Percentiles rank a stretch among this genome's conserved stretches.
phyloP scores from a whole-genome alignment of 1,140 invertebrate genomes.

The Theocolax elegans region DNA sequence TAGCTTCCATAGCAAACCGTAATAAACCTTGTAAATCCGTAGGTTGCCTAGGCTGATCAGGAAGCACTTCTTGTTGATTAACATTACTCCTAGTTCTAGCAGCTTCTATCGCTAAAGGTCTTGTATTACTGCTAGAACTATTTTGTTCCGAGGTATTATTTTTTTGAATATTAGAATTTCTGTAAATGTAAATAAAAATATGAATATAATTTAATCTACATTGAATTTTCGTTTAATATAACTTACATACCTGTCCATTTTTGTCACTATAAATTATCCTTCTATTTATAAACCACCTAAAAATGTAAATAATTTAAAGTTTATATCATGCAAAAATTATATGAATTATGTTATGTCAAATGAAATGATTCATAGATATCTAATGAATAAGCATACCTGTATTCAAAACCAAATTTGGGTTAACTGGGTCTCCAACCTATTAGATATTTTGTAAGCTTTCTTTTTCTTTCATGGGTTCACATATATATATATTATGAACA shows the following conservation, averaged over 20 bases:
- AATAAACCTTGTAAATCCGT: slow-evolving; percentile 71
- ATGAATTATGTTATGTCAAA: background rate
- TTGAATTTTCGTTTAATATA: no score
- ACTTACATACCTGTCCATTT: slow-evolving; percentile 56
- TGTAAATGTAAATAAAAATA: slow-evolving; percentile 35
- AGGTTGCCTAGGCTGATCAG: slow-evolving; percentile 63
- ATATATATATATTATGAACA: no score
- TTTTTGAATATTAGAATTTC: slow-evolving; percentile 44
- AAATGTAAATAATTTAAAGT: slow-evolving; percentile 2
- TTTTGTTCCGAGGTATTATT: slow-evolving; percentile 41
- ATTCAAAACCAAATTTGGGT: slow-evolving; percentile 35
- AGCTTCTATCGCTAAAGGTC: slow-evolving; percentile 59
- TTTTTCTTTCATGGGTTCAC: background rate
- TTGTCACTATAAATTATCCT: slow-evolving; percentile 44
- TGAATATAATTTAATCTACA: no score
- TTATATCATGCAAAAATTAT: background rate
- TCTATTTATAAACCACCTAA: slow-evolving; percentile 51
- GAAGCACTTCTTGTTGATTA: slow-evolving; percentile 37
- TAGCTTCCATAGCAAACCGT: slow-evolving; percentile 74
- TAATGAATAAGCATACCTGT: slow-evolving; percentile 31
- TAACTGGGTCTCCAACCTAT: background rate
- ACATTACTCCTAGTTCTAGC: slow-evolving; percentile 45
- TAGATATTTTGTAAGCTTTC: slow-evolving; percentile 1
- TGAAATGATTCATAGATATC: no score
- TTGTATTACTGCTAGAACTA: slow-evolving; percentile 47